Percentiles rank a stretch among this genome's conserved stretches.
Evolutionary conservation across 2,797 vertebrate species (phyloP).

Genomic region (Ammospiza maritima): DNA sequence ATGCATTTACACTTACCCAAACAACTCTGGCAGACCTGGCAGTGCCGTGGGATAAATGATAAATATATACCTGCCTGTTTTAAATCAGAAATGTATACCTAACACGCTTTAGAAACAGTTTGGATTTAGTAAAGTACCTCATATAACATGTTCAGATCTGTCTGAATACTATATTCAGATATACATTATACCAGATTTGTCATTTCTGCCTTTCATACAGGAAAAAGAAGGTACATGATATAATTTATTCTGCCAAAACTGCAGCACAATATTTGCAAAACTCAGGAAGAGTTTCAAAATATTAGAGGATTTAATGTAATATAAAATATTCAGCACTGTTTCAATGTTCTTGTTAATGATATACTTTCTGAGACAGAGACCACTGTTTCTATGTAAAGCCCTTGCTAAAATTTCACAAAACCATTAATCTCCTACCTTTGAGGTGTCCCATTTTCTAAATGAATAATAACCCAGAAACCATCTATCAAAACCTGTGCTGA

Average conservation of each 20-base stretch:
- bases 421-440: background rate
- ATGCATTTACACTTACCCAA: background rate
- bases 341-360: background rate
- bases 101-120: background rate
- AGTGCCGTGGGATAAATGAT: background rate
- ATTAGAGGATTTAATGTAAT: background rate
- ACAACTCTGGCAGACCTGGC: background rate
- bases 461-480: slow-evolving; percentile 12
- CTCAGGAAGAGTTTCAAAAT: background rate
- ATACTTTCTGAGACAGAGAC: background rate
- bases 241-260: background rate
- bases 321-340: background rate
- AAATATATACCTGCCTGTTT: background rate
- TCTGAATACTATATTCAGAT: background rate
- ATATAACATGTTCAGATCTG: background rate
- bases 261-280: background rate
- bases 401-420: background rate
- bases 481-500: background rate
- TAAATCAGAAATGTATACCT: background rate
- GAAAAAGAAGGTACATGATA: background rate
- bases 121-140: background rate
- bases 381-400: background rate
- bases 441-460: slow-evolving; percentile 26
- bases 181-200: background rate
- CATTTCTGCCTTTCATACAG: background rate